Percentiles rank a stretch among this genome's conserved stretches.
phyloP scores from a whole-genome alignment of 2,113 vertebrate genomes.

The Oreochromis spilurus region DNA sequence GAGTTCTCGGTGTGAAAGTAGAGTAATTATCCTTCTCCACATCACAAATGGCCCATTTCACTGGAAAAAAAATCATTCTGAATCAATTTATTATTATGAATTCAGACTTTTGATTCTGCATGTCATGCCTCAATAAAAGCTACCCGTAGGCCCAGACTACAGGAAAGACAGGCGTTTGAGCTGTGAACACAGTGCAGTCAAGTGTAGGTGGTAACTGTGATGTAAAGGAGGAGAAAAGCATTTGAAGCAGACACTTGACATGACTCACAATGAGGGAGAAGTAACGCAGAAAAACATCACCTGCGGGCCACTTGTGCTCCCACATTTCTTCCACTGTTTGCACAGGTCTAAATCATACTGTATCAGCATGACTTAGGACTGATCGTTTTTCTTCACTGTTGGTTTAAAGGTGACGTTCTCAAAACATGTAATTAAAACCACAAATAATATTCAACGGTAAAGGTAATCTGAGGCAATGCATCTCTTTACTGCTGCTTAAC shows the following conservation, averaged over 20 bases:
- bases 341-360: accelerated
- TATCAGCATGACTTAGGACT: background rate
- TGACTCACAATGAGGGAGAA: background rate
- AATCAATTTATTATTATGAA: background rate
- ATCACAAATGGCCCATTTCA: background rate
- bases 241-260: background rate
- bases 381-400: background rate
- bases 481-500: background rate
- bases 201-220: background rate
- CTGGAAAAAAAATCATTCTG: background rate
- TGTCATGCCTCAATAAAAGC: background rate
- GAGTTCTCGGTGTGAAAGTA: background rate
- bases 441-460: background rate
- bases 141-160: background rate
- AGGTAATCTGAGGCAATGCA: background rate
- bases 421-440: accelerated
- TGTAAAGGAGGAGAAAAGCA: background rate
- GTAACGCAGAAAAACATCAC: background rate
- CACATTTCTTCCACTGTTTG: background rate
- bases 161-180: background rate
- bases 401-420: accelerated
- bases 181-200: background rate
- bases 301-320: background rate
- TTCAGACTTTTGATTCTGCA: background rate
- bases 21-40: background rate